Conservation (phyloP, 2,797 vertebrate genomes). For the Galago senegalensis region DNA sequence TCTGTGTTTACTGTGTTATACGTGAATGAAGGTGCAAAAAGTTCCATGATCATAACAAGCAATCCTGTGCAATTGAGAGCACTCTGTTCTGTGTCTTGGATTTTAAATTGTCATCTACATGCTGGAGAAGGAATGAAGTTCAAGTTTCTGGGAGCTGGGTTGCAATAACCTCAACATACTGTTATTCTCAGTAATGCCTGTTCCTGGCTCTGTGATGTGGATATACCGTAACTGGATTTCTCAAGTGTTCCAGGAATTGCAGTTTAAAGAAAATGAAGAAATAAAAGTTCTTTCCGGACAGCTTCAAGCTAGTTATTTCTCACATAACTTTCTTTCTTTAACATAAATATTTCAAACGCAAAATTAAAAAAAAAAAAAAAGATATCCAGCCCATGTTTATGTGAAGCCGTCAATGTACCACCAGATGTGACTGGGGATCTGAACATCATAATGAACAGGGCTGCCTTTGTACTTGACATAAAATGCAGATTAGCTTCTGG, state of each 20-base stretch:
- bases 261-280: conserved; percentile 35
- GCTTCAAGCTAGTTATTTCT: conserved; percentile 31
- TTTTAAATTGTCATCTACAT: neutral
- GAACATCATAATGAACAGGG: conserved; percentile 74
- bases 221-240: neutral
- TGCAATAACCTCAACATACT: neutral
- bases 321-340: neutral
- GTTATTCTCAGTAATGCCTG: neutral
- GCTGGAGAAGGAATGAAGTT: neutral
- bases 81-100: neutral
- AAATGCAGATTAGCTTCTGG: conserved; percentile 87
- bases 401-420: neutral
- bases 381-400: neutral
- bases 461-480: conserved; percentile 87
- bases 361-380: neutral
- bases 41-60: neutral
- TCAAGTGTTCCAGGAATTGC: neutral
- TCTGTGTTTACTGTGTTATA: neutral
- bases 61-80: neutral
- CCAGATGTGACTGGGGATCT: conserved; percentile 72
- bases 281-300: neutral
- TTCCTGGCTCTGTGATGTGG: neutral
- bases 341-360: conserved; percentile 25
- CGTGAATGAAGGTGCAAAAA: neutral
- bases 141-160: neutral